Evolutionary conservation across 2,888 invertebrate genomes (phyloP), one percentile per base, ranked within the genome.

Genomic region (Anticlea derivata): DNA sequence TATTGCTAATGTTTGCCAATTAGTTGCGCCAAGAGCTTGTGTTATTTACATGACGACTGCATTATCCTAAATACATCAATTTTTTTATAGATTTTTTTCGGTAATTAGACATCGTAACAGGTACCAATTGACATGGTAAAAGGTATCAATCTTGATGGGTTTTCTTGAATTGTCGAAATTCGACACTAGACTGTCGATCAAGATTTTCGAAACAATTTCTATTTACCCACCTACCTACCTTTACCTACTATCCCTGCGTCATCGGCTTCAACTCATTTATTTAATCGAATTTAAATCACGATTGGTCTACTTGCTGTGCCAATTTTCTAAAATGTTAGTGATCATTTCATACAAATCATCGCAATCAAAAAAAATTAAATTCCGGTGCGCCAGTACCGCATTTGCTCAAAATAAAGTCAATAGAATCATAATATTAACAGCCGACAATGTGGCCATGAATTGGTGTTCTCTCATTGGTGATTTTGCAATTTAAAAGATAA

Each of bases 1-100:
- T 76, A 79, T 82, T 76, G 79, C 74, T 70, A 70, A 76, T 79
- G 76, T 78, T 83, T 83, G 80, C 77, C 75, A 79, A 83, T 82
- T 82, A 78, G 79, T 78, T 80, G 83, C 75, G 78, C 79, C 67
- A 46, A 66, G 71, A 73, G 75, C 71, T 58, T 37, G 27, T 61
- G 58, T 58, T 55, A 65, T 52, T 55, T 55, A 57, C 60, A 52
- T 59, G 57, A 50, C 55, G 57, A 61, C 61, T 60, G 61, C 58
- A 61, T 55, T 48, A 35, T 17, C 33, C 22, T 31, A 11, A 44
- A 35, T 29, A 11, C 5, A 23, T 35, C 22, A 26, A 2, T 26
- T 26, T 23, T 23, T n/a, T n/a, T n/a, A n/a, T n/a, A n/a, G n/a
- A 17, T 17, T 17, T 4, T 17, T 31, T 31, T 31, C 13, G 7